Conservation (phyloP, 2,113 vertebrate genomes). For the Chamaetylas fuelleborni region DNA sequence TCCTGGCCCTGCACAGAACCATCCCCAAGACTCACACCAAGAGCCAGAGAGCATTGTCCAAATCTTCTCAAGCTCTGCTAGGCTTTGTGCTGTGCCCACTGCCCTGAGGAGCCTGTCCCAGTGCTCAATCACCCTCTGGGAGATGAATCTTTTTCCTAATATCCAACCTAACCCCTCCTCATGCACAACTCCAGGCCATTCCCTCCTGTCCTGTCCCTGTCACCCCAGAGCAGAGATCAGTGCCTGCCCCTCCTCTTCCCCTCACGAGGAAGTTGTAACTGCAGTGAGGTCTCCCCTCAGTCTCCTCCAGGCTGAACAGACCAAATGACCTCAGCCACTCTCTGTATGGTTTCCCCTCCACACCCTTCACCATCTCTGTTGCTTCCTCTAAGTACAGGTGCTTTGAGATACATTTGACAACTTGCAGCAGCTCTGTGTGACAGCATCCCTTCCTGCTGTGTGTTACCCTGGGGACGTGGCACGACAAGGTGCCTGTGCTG, state of each 20-base stretch:
- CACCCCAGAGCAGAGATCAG: background rate
- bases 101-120: background rate
- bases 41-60: background rate
- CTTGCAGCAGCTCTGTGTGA: background rate
- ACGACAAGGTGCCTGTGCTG: background rate
- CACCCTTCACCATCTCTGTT: background rate
- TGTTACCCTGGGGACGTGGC: rapidly evolving
- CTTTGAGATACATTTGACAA: background rate
- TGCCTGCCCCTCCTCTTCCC: too few relatives aligned
- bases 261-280: too few relatives aligned
- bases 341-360: too few relatives aligned
- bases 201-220: rapidly evolving
- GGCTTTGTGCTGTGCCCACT: background rate
- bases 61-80: background rate
- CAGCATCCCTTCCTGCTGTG: rapidly evolving
- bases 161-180: background rate
- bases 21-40: background rate
- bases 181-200: background rate
- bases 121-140: background rate
- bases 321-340: too few relatives aligned
- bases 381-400: background rate
- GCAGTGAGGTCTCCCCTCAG: too few relatives aligned
- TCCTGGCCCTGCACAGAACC: background rate
- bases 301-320: too few relatives aligned
- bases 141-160: background rate